Conservation (phyloP, 2,888 invertebrate species). For the Andrena minutula region DNA sequence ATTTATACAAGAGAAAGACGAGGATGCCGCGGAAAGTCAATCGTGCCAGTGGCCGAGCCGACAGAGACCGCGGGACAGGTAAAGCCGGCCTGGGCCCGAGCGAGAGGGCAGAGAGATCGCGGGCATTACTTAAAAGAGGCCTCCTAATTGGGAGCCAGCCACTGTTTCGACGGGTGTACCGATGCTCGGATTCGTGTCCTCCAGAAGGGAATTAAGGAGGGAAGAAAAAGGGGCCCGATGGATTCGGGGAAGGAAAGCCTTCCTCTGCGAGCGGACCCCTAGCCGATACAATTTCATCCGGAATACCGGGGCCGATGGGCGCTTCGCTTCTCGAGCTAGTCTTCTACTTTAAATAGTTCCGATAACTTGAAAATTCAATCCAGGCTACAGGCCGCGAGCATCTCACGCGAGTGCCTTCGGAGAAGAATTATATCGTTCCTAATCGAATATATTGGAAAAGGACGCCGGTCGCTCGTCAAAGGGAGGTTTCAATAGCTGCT, state of each 20-base stretch:
- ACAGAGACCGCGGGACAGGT: constrained; percentile 33
- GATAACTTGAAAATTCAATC: too few species aligned
- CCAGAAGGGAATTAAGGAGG: constrained; percentile 57
- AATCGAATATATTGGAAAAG: constrained; percentile 27
- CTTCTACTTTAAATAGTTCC: too few species aligned
- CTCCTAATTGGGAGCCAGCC: constrained; percentile 84
- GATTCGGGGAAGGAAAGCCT: constrained; percentile 61
- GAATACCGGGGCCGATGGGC: constrained; percentile 22
- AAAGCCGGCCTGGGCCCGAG: constrained; percentile 41
- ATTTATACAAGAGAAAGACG: constrained; percentile 85
- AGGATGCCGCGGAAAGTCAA: constrained; percentile 81
- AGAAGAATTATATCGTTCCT: constrained; percentile 3
- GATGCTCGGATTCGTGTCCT: constrained; percentile 72
- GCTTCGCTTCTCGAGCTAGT: too few species aligned
- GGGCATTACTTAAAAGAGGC: constrained; percentile 79
- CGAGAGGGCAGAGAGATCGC: constrained; percentile 61
- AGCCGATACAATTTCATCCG: constrained; percentile 39
- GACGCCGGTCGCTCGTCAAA: constrained; percentile 5
- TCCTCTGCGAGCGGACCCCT: constrained; percentile 22
- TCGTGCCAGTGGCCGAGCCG: constrained; percentile 56
- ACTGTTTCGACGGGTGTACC: constrained; percentile 79
- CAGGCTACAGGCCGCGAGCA: background rate
- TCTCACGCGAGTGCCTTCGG: constrained; percentile 13
- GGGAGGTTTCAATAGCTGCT: constrained; percentile 25
- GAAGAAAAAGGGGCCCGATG: constrained; percentile 45